These are phyloP conservation scores for Allygus modestus DNA, from an alignment of 2,888 invertebrate species.

Conservation along the genomic window DNA sequence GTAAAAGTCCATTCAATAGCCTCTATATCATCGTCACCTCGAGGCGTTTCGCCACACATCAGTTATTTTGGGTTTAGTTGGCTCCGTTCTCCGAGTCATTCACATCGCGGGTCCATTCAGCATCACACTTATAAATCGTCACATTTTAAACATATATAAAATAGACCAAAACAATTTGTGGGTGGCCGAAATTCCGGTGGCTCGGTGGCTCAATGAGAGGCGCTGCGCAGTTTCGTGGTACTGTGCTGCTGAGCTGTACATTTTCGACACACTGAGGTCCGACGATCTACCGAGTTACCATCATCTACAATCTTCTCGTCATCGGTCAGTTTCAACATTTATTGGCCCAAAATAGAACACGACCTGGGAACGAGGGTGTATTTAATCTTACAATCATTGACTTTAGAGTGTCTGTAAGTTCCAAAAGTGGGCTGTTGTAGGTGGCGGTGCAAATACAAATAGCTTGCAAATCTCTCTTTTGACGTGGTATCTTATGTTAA, in stretches of 20 bases:
- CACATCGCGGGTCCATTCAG: background rate
- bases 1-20: background rate
- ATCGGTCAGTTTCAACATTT: too few relatives aligned
- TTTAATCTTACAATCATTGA: too few relatives aligned
- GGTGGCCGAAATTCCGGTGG: background rate
- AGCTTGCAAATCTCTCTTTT: background rate
- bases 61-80: background rate
- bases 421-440: too few relatives aligned
- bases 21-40: background rate
- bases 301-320: too few relatives aligned
- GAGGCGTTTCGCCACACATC: background rate
- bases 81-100: background rate
- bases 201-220: too few relatives aligned
- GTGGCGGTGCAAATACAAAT: background rate
- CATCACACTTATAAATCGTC: background rate
- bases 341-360: too few relatives aligned
- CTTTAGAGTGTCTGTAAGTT: too few relatives aligned
- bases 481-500: background rate
- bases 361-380: too few relatives aligned
- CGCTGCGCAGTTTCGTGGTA: too few relatives aligned
- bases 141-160: background rate
- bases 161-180: background rate
- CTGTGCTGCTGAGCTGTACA: too few relatives aligned
- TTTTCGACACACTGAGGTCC: too few relatives aligned
- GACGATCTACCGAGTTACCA: too few relatives aligned